Conservation (phyloP, 2,888 invertebrate species). For the Netelia fuscicornis region DNA sequence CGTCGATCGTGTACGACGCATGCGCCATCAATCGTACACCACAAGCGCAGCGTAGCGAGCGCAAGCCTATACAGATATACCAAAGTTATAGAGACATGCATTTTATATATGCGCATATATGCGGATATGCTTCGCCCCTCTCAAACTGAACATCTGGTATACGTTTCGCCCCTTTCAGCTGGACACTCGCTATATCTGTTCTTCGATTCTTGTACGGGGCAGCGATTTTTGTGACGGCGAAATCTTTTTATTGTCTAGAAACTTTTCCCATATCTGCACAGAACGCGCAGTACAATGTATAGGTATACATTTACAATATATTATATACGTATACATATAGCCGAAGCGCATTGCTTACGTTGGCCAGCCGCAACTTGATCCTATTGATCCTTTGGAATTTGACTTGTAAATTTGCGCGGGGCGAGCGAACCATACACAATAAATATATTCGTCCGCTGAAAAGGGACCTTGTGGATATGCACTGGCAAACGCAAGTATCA, state of each 20-base stretch:
- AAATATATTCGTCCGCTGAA: constrained; percentile 7
- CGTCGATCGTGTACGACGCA: no score
- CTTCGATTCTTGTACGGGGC: no score
- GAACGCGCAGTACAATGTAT: constrained; percentile 1
- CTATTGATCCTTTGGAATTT: constrained; percentile 76
- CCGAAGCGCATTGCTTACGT: constrained; percentile 10
- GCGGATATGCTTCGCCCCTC: not conserved
- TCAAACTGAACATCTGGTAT: not conserved
- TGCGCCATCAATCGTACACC: no score
- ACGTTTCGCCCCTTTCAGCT: no score
- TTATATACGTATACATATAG: not conserved
- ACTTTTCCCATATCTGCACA: not conserved
- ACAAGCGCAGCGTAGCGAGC: no score
- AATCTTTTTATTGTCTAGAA: not conserved
- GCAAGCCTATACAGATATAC: no score
- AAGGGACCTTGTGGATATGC: constrained; percentile 32
- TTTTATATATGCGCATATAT: not conserved
- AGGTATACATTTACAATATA: not conserved
- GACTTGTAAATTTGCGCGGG: constrained; percentile 77
- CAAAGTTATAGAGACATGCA: no score
- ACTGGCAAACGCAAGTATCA: constrained; percentile 18
- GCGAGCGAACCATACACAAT: constrained; percentile 72
- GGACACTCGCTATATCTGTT: no score
- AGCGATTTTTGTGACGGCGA: no score
- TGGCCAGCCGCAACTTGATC: constrained; percentile 59